These are phyloP conservation scores for Agrypnus murinus DNA, from an alignment of 2,888 invertebrate species.

Conservation along the genomic window DNA sequence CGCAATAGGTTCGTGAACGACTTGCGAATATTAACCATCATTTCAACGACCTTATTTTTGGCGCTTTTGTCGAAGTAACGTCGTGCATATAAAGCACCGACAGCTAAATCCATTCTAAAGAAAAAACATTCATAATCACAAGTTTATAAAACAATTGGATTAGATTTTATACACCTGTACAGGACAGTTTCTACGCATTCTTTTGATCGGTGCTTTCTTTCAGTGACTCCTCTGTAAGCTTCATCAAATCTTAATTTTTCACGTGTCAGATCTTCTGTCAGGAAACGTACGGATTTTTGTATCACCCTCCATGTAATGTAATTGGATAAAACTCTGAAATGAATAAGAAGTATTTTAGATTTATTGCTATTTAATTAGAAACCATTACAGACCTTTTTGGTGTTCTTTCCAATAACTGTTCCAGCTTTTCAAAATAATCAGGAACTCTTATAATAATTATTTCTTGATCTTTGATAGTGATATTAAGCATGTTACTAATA, in stretches of 20 bases:
- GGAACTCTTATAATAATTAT: slow-evolving; percentile 90
- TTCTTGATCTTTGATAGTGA: slow-evolving; percentile 75
- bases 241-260: slow-evolving; percentile 84
- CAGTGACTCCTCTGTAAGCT: slow-evolving; percentile 83
- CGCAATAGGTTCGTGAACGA: slow-evolving; percentile 41
- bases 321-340: slow-evolving; percentile 80
- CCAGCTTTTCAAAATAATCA: slow-evolving; percentile 83
- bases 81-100: slow-evolving; percentile 82
- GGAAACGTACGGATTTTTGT: slow-evolving; percentile 82
- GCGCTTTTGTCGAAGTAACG: slow-evolving; percentile 67
- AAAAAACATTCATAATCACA: no score
- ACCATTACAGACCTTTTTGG: slow-evolving; percentile 70
- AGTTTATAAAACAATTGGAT: no score
- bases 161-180: slow-evolving; percentile 15
- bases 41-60: slow-evolving; percentile 46
- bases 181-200: slow-evolving; percentile 84
- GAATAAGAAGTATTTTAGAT: no score
- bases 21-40: not conserved
- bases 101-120: slow-evolving; percentile 78
- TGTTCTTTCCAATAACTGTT: slow-evolving; percentile 74
- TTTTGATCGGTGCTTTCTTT: slow-evolving; percentile 86
- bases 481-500: slow-evolving; percentile 84
- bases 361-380: not conserved
- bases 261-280: slow-evolving; percentile 82
- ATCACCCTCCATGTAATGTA: slow-evolving; percentile 92